Evolutionary conservation across 2,113 vertebrate species (phyloP).

Genomic region (Sapayoa aenigma): DNA sequence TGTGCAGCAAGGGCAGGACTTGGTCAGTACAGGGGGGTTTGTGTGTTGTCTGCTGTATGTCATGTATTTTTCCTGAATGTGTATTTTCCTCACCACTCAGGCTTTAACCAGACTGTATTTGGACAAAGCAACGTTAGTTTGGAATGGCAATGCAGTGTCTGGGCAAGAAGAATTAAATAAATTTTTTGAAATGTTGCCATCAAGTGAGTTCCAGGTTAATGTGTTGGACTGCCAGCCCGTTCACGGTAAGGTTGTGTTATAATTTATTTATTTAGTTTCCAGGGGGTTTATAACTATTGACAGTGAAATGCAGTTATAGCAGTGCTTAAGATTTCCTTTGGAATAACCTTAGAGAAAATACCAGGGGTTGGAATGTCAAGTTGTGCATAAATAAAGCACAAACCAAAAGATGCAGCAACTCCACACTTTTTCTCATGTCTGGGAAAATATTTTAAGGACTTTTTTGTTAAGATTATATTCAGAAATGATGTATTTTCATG

Average conservation of each 20-base stretch:
- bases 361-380: neutral
- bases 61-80: neutral
- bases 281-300: neutral
- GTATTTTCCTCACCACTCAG: constrained; percentile 53
- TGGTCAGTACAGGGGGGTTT: neutral
- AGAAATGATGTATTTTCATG: neutral
- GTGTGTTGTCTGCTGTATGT: neutral
- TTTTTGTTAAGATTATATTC: neutral
- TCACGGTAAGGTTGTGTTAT: constrained; percentile 78
- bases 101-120: constrained; percentile 89
- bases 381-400: neutral
- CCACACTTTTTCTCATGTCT: neutral
- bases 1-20: neutral
- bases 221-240: constrained; percentile 95
- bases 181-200: constrained; percentile 95
- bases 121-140: constrained; percentile 92
- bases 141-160: constrained; percentile 94
- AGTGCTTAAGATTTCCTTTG: neutral
- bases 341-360: neutral
- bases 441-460: neutral
- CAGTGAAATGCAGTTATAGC: neutral
- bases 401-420: neutral
- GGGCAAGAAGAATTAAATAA: constrained; percentile 89
- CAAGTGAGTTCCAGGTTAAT: constrained; percentile 92
- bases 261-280: neutral